phyloP scores from a whole-genome alignment of 2,797 vertebrate genomes.

The Hydrocynus forskahlii region DNA sequence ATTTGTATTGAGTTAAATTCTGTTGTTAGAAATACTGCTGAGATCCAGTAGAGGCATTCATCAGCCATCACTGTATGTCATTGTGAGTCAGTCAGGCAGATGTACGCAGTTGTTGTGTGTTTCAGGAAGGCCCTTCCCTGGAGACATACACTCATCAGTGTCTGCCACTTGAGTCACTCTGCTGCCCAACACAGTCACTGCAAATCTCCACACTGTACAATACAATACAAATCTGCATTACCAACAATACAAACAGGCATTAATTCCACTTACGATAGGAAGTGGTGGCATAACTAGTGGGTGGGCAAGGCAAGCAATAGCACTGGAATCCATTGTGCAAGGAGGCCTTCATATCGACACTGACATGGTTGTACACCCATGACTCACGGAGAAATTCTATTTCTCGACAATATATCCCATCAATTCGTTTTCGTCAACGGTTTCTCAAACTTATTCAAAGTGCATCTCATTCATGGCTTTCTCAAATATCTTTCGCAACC shows the following conservation, averaged over 20 bases:
- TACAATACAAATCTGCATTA: background rate
- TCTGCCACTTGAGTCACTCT: constrained; percentile 7
- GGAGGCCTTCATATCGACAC: background rate
- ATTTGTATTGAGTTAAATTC: background rate
- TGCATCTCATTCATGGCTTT: no score
- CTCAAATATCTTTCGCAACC: no score
- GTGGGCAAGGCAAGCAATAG: no score
- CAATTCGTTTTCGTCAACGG: no score
- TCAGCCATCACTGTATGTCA: background rate
- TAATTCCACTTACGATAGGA: background rate
- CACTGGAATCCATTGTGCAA: no score
- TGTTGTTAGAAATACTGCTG: background rate
- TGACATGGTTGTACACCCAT: no score
- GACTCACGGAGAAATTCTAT: no score
- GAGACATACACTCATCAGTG: background rate
- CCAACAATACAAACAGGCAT: background rate
- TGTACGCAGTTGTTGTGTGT: constrained; percentile 9
- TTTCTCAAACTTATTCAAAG: no score
- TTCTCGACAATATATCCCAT: no score
- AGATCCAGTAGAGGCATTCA: background rate
- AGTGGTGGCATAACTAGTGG: background rate
- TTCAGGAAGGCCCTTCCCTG: constrained; percentile 2
- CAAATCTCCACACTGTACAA: background rate
- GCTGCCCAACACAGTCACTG: constrained; percentile 2
- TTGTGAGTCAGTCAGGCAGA: constrained; percentile 17